These are phyloP conservation scores for Platerodrilus igneus DNA, from an alignment of 2,888 invertebrate species.

Conservation along the genomic window DNA sequence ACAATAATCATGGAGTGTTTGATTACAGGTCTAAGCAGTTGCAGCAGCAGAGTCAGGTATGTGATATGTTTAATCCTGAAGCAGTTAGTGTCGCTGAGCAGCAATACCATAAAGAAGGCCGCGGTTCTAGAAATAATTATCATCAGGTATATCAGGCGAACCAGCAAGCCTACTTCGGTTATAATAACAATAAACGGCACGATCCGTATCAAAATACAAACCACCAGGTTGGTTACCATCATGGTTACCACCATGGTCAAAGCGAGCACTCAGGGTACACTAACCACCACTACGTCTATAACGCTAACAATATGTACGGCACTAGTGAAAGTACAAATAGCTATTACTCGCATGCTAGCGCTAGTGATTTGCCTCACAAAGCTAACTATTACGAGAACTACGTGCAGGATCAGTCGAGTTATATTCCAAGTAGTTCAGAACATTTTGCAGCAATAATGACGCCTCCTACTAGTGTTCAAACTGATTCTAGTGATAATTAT, in stretches of 20 bases:
- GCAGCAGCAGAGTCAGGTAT: conserved; percentile 41
- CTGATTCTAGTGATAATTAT: conserved; percentile 62
- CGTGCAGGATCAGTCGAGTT: conserved; percentile 51
- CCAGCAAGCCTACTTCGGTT: conserved; percentile 51
- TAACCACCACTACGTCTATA: conserved; percentile 43
- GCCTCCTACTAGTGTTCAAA: conserved; percentile 55
- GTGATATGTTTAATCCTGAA: conserved; percentile 47
- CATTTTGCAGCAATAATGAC: conserved; percentile 55
- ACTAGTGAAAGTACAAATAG: conserved; percentile 39
- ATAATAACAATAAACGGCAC: conserved; percentile 53
- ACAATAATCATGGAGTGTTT: conserved; percentile 39
- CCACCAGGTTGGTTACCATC: conserved; percentile 37
- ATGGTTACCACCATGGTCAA: conserved; percentile 39
- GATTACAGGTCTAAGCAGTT: conserved; percentile 41
- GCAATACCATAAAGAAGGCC: conserved; percentile 38
- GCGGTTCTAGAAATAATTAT: conserved; percentile 45
- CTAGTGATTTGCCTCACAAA: conserved; percentile 39
- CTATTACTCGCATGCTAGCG: conserved; percentile 31
- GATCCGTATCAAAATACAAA: conserved; percentile 37
- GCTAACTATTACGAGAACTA: conserved; percentile 56
- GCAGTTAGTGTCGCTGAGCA: conserved; percentile 41
- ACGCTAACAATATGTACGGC: conserved; percentile 40
- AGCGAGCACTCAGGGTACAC: conserved; percentile 40
- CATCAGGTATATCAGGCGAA: conserved; percentile 49
- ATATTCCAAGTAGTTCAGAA: conserved; percentile 51